Evolutionary conservation across 2,797 vertebrate species (phyloP), one percentile per base, ranked within the genome.

Genomic region (Champsocephalus esox): DNA sequence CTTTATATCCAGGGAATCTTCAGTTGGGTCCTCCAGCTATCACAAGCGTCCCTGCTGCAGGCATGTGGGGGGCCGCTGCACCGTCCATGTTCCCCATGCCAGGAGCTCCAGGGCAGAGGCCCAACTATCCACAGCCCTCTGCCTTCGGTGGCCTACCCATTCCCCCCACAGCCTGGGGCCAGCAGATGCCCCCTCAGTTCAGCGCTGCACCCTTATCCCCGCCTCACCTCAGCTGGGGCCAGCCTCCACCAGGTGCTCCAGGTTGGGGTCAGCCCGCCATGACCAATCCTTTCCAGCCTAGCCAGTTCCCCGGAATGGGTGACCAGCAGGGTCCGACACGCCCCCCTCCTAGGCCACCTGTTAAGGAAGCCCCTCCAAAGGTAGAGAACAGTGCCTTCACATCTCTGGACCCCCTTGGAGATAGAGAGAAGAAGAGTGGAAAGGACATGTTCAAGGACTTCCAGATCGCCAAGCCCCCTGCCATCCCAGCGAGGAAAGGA

Each of bases 371-470:
- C 3, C 84, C 94, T 13, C 87, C 89, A 12, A 96, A 92, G 88
- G 92, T 93, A 51, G 95, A 96, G 71, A 97, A 93, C 28, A 96
- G 93, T 87, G 97, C 96, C 69, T 99, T 99, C 88, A 95, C 95
- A 43, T 94, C 94, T 78, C 90, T 99, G 92, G 98, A 99, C 87
- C 98, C 98, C 0, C 96, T 99, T 5, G 98, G 97, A 5, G 97
- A 97, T 56, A 97, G 91, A 87, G 98, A 98, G 83, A 95, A 95
- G 89, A 99, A 97, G 79, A 95, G 2, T 16, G 93, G 98, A 58
- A 98, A 97, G 87, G 97, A 98, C 79, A 98, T 99, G 98, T 99
- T 99, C 86, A 99, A 97, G 91, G 96, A 98, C 87, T 98, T 99
- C 88, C 96, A 97, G 71, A 79, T 99, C 28, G 94, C 94, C 75